Evolutionary conservation across 2,113 vertebrate species (phyloP), one percentile per base, ranked within the genome.

Genomic region (Prinia subflava): DNA sequence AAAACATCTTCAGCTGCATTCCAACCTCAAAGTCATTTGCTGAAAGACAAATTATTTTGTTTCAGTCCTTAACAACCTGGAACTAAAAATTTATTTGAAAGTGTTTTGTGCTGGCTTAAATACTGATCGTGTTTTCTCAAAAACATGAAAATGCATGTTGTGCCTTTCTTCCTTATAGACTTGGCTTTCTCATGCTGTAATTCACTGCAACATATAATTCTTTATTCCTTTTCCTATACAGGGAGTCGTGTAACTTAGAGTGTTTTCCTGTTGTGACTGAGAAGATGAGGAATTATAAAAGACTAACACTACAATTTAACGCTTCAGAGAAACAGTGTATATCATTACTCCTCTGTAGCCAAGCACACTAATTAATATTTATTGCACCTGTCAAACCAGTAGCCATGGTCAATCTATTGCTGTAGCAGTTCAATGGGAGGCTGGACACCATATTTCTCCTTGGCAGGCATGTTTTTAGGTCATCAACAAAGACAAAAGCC

Each of bases 351-450:
- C 98, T 98, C 98, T 93, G 97, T 97, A 98, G 97, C 97, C 98
- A 98, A 98, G 98, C 97, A 96, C 97, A 95, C 98, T 98, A 98
- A 98, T 98, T 98, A 98, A 98, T 98, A 98, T 98, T 98, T 98
- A 98, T 98, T 98, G 97, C 98, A 98, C 98, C 98, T 98, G 98
- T 98, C 98, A 98, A 97, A 97, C 97, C 97, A 95, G 97, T 97
- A 97, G 97, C 98, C 97, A 65, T 85, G 84, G 97, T 98, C 98
- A 97, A 98, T 98, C 97, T 97, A 98, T 98, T 98, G 98, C 97
- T 83, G 96, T 95, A 95, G 98, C 97, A 97, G 97, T 98, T 98
- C 98, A 97, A 96, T 98, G 96, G 98, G 98, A 97, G 98, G 98
- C 97, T 97, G 98, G 97, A 98, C 97, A 96, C 97, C 97, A 89